Evolutionary conservation across 2,797 vertebrate genomes (phyloP), one percentile per base, ranked within the genome.

Genomic region (Hydrocynus forskahlii): DNA sequence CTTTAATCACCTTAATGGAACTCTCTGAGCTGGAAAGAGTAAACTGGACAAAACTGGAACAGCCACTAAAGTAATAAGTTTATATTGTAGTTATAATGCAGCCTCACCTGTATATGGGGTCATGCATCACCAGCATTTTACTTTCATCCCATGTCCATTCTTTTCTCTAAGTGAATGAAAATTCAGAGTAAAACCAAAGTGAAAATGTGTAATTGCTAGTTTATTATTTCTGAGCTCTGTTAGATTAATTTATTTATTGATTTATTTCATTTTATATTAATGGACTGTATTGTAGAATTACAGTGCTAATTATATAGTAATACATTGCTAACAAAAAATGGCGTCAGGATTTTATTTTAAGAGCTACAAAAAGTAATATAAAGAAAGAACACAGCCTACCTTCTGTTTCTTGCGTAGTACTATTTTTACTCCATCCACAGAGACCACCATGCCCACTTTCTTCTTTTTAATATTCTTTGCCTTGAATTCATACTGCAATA

Each of bases 401-500:
- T 96, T 96, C 86, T 95, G 95, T 85, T 97, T 97, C 92, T 95
- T 97, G 87, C 96, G 94, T 76, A 94, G 91, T 5, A 93, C 88
- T 88, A 96, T 93, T 85, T 95, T 96, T 86, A 96, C 95, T 0
- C 95, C 95, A 0, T 96, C 96, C 86, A 96, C 95, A 0, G 96
- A 97, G 88, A 97, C 96, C 0, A 95, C 87, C 16, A 98, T 94
- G 93, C 89, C 96, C 85, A 96, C 96, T 84, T 96, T 96, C 92
- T 96, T 97, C 93, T 96, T 97, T 89, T 97, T 97, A 84, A 97
- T 94, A 84, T 95, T 96, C 90, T 97, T 96, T 75, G 95, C 95
- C 90, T 98, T 98, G 92, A 97, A 98, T 88, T 97, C 97, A 2
- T 96, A 98, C 97, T 98, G 78, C 10, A 43, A 63, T 54, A 75